phyloP scores from a whole-genome alignment of 2,113 vertebrate genomes.

The Menura novaehollandiae region DNA sequence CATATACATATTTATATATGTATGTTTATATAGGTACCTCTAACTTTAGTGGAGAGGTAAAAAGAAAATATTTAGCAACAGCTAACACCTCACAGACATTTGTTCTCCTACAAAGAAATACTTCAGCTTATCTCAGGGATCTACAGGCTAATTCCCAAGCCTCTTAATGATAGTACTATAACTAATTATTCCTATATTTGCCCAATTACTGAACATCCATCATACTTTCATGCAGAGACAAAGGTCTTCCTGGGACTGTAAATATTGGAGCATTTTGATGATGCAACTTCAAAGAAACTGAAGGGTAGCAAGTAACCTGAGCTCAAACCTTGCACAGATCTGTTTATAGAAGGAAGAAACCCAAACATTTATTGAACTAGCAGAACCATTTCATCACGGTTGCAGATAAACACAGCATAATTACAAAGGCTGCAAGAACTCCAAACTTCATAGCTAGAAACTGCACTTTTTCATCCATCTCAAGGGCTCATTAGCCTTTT shows the following conservation, averaged over 20 bases:
- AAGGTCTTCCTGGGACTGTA: not conserved
- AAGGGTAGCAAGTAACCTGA: not conserved
- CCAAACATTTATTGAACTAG: not conserved
- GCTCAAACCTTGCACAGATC: not conserved
- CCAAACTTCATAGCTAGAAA: not conserved
- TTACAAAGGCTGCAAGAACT: not conserved
- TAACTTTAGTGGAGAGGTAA: not conserved
- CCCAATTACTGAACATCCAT: not conserved
- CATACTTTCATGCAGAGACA: not conserved
- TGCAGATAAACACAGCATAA: not conserved
- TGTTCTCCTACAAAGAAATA: not conserved
- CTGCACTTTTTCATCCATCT: not conserved
- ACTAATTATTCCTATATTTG: not conserved
- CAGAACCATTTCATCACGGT: not conserved
- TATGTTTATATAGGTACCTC: not conserved
- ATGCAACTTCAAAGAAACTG: not conserved
- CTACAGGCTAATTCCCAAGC: not conserved
- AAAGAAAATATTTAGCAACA: not conserved
- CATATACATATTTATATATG: not conserved
- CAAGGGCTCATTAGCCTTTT: not conserved
- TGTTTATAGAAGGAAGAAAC: not conserved
- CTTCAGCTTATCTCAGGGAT: not conserved
- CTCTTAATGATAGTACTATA: not conserved
- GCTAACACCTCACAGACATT: not conserved
- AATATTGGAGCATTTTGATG: not conserved